Base-by-base conservation (phyloP, 2,797 vertebrate species). In the Chromobotia macracanthus region DNA sequence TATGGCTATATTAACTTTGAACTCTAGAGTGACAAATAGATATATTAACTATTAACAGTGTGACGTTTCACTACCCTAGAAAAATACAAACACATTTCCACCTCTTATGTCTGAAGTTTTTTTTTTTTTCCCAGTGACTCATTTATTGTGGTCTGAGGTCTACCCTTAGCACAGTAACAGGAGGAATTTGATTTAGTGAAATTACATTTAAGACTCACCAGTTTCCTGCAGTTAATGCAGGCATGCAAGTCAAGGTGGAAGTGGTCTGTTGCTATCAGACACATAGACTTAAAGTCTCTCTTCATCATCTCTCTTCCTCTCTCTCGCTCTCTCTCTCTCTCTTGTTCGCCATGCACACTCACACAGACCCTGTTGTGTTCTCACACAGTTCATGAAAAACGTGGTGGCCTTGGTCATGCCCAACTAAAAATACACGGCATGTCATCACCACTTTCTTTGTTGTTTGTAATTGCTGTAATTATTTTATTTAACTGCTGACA, bases 261-360 rank as follows among this genome's bases (percentile, higher is more conserved):
- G 89, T 89, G 84, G 87, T 89, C 88, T 89, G 88, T 87, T 88
- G 80, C 58, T 51, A 60, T 88, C 83, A 85, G 86, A 86, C 87
- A 84, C 84, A 79, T 61, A 56, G 63, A 46, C 58, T 71, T 50
- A 79, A 58, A 65, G 87, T 50, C 25, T 63, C 46, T 38, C 38
- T 53, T 60, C 28, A 56, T 21, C 65, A 61, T 10, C 41, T 44
- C 10, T 44, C 41, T 44, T 10, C 10, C 41, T 44, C 41, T 38
- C 35, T 38, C 35, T 38, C 35, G 7, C 6, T 6, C 58, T 23
- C 35, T 71, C 23, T 10, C n/a, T 12, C 53, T 53, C 48, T 19
- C 25, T 63, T 10, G 18, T 31, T 64, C 28, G n/a, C n/a, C 66
- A 61, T 55, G 23, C 68, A 65, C 74, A 41, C 61, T 53, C 15